Conservation (phyloP, 2,113 vertebrate species). For the Scartelaos histophorus region DNA sequence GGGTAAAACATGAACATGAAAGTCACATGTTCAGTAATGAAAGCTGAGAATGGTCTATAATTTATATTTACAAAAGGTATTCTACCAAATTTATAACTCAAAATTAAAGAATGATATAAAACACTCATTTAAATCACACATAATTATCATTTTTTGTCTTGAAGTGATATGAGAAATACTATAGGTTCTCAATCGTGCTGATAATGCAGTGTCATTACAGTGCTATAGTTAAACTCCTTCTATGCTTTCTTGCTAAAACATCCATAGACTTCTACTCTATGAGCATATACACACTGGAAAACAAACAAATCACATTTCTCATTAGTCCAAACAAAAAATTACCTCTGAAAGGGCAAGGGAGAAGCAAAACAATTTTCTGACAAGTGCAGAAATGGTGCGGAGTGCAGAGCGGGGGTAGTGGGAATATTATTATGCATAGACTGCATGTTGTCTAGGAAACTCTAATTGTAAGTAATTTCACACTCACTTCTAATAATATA, state of each 20-base stretch:
- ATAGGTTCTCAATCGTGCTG: not conserved
- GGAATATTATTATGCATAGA: constrained; percentile 52
- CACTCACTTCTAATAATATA: constrained; percentile 63
- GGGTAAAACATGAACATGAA: no score
- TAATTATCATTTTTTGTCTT: no score
- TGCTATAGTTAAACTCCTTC: not conserved
- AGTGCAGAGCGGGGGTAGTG: constrained; percentile 11
- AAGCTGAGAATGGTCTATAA: no score
- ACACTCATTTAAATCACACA: no score
- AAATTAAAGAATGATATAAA: no score
- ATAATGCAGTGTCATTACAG: not conserved
- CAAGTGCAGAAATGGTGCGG: constrained; percentile 46
- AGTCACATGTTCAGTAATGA: no score
- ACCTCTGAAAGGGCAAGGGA: constrained; percentile 40
- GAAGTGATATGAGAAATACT: no score
- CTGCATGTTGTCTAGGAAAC: constrained; percentile 61
- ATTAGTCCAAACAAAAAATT: constrained; percentile 49
- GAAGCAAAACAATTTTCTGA: constrained; percentile 62
- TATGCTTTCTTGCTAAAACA: not conserved
- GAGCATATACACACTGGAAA: constrained; percentile 16
- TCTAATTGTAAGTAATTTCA: constrained; percentile 71
- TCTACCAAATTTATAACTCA: no score
- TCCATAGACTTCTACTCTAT: not conserved
- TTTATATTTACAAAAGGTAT: no score
- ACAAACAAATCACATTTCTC: constrained; percentile 40